phyloP scores from a whole-genome alignment of 2,797 vertebrate genomes.

The Toxotes lorentzi region DNA sequence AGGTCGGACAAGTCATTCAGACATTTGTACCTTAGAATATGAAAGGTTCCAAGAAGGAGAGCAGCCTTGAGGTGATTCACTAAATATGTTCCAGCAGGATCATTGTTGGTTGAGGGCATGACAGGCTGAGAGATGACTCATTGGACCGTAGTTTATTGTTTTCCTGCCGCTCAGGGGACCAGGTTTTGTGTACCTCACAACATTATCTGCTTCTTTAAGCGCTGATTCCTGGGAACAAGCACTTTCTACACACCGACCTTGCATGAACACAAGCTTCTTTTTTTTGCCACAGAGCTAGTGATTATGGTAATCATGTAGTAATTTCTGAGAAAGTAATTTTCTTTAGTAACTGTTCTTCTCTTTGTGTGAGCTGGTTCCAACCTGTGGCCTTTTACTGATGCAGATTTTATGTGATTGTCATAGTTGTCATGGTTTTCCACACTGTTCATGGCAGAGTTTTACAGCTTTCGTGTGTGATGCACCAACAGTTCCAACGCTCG shows the following conservation, averaged over 20 bases:
- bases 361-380: background rate
- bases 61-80: constrained; percentile 19
- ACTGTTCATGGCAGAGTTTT: background rate
- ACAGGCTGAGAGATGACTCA: constrained; percentile 39
- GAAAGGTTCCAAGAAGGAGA: constrained; percentile 19
- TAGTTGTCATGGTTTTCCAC: constrained; percentile 10
- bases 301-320: constrained; percentile 34
- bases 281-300: constrained; percentile 3
- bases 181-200: constrained; percentile 18
- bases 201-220: constrained; percentile 33
- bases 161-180: background rate
- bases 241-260: constrained; percentile 6
- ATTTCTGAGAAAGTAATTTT: constrained; percentile 14
- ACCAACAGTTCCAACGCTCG: background rate
- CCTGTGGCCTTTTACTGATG: background rate
- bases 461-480: background rate
- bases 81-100: constrained; percentile 28
- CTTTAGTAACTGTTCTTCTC: background rate
- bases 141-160: constrained; percentile 28
- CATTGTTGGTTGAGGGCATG: constrained; percentile 23
- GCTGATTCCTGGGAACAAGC: constrained; percentile 3
- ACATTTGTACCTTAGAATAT: constrained; percentile 6
- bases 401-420: constrained; percentile 6
- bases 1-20: constrained; percentile 4
- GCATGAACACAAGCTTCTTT: constrained; percentile 6